Base-by-base conservation (phyloP, 2,888 invertebrate genomes). In the Mythimna impura region DNA sequence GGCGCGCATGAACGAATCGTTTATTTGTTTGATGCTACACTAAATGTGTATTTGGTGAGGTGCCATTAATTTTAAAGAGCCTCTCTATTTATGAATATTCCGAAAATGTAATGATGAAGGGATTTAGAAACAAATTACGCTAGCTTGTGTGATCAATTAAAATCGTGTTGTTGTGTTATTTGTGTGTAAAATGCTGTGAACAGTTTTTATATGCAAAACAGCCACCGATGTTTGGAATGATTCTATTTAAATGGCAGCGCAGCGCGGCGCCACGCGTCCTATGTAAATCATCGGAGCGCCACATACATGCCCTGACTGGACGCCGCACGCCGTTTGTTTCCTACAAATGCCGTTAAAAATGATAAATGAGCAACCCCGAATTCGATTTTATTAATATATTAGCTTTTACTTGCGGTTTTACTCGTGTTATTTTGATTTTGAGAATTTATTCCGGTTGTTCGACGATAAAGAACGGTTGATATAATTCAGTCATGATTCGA, bases 171-270 rank as follows among this genome's bases (percentile, higher is more conserved):
- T 79, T 80, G 36, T 78, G 67, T 79, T 81, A 74, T 84, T 80
- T 72, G 66, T 61, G 73, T 75, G 72, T 79, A 58, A 78, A 83
- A 68, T 47, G 60, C 73, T 76, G 68, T 73, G 71, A 62, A 84
- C 83, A 83, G 86, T 89, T 90, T 90, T 89, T 90, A 88, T 89
- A 92, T 91, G 90, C 88, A 89, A 91, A 92, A 81, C 88, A 88
- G 85, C 75, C 78, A 84, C 86, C 89, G 88, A 89, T 91, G 89
- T 89, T 87, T 81, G 86, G 83, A 88, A 91, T 90, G 90, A 91
- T 91, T 92, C 82, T 84, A 89, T 91, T 92, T 86, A 88, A 87
- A 81, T 73, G 70, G 65, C 67, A 61, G 69, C 76, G 65, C 67
- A 61, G 69, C 76, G 80, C 63, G 70, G 78, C 75, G 69, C 73